Conservation (phyloP, 2,113 vertebrate genomes). For the Sula dactylatra region DNA sequence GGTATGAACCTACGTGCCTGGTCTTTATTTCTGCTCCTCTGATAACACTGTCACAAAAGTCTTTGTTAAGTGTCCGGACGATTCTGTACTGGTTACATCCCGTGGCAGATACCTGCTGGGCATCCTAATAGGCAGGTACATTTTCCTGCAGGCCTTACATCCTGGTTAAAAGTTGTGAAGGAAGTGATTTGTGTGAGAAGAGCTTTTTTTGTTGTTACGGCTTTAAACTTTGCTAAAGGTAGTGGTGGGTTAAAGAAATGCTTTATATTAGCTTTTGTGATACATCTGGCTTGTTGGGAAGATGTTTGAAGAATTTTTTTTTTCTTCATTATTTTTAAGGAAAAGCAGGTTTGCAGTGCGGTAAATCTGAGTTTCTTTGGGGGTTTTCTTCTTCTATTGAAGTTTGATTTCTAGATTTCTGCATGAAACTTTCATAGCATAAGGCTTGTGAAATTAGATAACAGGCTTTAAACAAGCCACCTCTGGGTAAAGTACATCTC, state of each 20-base stretch:
- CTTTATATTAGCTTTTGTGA: background rate
- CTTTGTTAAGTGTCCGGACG: background rate
- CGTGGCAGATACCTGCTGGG: background rate
- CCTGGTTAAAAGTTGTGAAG: background rate
- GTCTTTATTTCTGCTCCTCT: background rate
- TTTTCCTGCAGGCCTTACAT: background rate
- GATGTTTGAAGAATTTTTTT: background rate
- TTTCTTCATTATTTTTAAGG: background rate
- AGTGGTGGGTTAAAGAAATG: background rate
- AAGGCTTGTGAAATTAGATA: slow-evolving; percentile 30
- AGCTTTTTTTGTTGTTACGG: background rate
- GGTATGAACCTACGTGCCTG: background rate
- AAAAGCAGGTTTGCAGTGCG: background rate
- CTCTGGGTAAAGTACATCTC: slow-evolving; percentile 39
- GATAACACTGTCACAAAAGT: background rate
- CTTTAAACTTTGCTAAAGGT: background rate
- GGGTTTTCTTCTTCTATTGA: background rate
- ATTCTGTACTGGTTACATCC: background rate
- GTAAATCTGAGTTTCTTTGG: background rate
- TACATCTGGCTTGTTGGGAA: background rate
- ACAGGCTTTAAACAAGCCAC: slow-evolving; percentile 9
- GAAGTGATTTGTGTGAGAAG: background rate
- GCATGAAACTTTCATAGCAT: background rate
- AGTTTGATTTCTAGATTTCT: background rate
- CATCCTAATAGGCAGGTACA: background rate